phyloP scores from a whole-genome alignment of 2,797 vertebrate genomes.

The Gouania willdenowi region DNA sequence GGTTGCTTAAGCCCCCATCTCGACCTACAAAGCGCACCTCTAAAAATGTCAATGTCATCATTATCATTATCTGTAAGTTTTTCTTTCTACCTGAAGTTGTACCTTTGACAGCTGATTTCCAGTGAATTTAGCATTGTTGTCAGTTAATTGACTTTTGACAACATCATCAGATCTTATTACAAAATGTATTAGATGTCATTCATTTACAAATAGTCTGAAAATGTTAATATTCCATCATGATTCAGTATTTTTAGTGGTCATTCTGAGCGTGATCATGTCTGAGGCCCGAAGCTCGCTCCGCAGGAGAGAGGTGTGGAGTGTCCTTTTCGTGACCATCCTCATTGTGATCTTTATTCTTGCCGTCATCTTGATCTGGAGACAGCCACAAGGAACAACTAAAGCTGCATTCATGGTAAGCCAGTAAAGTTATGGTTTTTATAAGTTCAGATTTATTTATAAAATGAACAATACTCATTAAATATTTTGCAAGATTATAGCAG shows the following conservation, averaged over 20 bases:
- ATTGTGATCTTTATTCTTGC: constrained; percentile 45
- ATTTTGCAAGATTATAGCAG: no score
- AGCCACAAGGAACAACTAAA: constrained; percentile 69
- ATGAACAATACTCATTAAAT: no score
- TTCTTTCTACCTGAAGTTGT: no score
- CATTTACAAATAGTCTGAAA: no score
- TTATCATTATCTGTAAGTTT: constrained; percentile 52
- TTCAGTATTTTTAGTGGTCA: constrained; percentile 62
- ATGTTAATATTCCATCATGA: no score
- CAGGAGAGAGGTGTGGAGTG: constrained; percentile 53
- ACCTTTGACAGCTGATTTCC: background rate
- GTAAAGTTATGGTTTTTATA: background rate
- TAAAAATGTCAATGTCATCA: constrained; percentile 47
- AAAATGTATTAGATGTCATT: no score
- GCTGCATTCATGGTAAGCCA: constrained; percentile 76
- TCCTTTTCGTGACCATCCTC: constrained; percentile 56
- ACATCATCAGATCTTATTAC: no score
- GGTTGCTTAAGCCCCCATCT: constrained; percentile 39
- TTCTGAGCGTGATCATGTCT: constrained; percentile 54
- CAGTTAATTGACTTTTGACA: no score
- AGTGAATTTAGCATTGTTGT: no score
- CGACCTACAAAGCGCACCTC: constrained; percentile 54
- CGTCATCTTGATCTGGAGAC: constrained; percentile 72
- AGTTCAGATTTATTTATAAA: no score
- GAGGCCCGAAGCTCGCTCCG: constrained; percentile 35